Evolutionary conservation across 2,113 vertebrate genomes (phyloP).

Genomic region (Ochotona curzoniae): DNA sequence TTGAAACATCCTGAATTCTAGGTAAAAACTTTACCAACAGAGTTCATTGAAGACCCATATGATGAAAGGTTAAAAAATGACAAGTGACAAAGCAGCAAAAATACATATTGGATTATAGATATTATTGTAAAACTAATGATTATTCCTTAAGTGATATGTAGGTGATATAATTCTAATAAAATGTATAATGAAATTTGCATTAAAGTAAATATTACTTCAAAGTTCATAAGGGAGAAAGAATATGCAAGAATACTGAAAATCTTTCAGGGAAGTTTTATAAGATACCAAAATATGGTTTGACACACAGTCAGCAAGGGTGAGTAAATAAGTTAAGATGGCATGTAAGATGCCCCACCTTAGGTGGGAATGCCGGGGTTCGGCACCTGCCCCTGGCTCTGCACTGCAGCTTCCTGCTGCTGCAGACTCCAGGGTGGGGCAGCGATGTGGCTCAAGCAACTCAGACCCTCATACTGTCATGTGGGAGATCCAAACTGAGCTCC

Average conservation of each 20-base stretch:
- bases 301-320: too few species aligned
- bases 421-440: too few species aligned
- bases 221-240: not conserved
- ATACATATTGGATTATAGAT: not conserved
- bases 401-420: too few species aligned
- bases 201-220: not conserved
- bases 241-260: not conserved
- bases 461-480: too few species aligned
- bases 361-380: too few species aligned
- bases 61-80: not conserved
- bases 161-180: not conserved
- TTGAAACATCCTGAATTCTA: not conserved
- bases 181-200: not conserved
- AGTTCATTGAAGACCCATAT: not conserved
- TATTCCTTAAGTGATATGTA: not conserved
- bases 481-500: too few species aligned
- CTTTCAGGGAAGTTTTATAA: not conserved
- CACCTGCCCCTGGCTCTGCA: too few species aligned
- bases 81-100: not conserved
- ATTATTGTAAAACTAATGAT: not conserved
- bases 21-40: not conserved
- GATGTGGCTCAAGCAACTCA: too few species aligned
- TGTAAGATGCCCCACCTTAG: too few species aligned
- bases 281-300: constrained; percentile 11
- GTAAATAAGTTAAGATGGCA: too few species aligned